phyloP scores from a whole-genome alignment of 1,140 invertebrate genomes.

The Spodoptera litura region DNA sequence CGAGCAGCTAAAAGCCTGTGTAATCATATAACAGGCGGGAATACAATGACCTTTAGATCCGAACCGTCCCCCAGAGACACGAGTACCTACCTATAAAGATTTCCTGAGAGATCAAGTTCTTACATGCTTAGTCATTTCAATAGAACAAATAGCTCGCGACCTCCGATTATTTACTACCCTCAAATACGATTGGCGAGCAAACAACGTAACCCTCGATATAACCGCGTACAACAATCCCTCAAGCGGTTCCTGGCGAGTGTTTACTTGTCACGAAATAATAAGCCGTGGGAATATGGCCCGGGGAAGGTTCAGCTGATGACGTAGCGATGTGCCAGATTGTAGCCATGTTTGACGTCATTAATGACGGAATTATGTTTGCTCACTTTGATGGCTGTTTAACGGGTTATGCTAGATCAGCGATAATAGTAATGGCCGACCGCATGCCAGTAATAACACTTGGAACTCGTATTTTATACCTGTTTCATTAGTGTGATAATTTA shows the following conservation, averaged over 20 bases:
- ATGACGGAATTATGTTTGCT: not conserved
- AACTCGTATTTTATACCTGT: too few species aligned
- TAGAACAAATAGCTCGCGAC: not conserved
- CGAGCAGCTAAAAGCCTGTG: not conserved
- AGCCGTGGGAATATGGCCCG: not conserved
- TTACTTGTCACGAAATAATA: conserved; percentile 4
- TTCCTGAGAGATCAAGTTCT: not conserved
- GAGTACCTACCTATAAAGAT: not conserved
- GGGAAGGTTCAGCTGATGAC: conserved; percentile 9
- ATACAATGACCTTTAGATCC: not conserved
- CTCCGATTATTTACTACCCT: conserved; percentile 10
- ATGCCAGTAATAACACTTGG: too few species aligned
- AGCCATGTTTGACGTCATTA: conserved; percentile 10
- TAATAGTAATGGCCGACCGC: not conserved
- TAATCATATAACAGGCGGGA: not conserved
- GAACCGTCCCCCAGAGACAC: not conserved
- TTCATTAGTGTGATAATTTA: conserved; percentile 1
- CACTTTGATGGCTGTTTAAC: not conserved
- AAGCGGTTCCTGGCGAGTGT: not conserved
- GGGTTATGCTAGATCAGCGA: not conserved
- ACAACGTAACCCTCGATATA: conserved; percentile 14
- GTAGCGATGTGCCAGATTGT: not conserved
- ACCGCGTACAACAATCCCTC: conserved; percentile 25
- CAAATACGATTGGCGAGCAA: conserved; percentile 14
- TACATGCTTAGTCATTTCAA: conserved; percentile 18